A percentile compares a stretch with the other conserved stretches of the same genome.
Evolutionary conservation across 2,888 invertebrate species (phyloP).

Genomic region (Thera britannica): DNA sequence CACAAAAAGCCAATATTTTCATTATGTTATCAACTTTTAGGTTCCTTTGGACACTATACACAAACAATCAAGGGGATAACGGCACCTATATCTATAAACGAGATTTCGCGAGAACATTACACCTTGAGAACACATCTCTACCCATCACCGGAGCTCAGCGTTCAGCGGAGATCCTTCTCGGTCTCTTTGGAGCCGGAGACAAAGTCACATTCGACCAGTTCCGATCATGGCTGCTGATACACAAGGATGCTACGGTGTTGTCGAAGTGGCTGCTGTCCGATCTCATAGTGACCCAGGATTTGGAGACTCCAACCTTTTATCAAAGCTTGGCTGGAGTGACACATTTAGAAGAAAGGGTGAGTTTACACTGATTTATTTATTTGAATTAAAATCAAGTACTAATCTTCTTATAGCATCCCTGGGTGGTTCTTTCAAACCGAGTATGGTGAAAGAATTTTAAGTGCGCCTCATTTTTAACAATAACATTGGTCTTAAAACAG

Average conservation of each 20-base stretch:
- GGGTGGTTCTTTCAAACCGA: no score
- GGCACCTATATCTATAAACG: constrained; percentile 88
- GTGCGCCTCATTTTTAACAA: no score
- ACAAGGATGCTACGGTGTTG: constrained; percentile 91
- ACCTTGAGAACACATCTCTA: constrained; percentile 82
- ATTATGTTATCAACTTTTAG: constrained; percentile 56
- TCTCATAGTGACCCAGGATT: constrained; percentile 90
- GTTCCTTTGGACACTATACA: constrained; percentile 94
- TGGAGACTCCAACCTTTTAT: constrained; percentile 96
- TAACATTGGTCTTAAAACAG: no score
- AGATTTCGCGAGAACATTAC: constrained; percentile 88
- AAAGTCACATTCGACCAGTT: constrained; percentile 90
- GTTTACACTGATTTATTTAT: constrained; percentile 43
- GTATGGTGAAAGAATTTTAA: no score
- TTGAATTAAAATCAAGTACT: no score
- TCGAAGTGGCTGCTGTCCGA: constrained; percentile 93
- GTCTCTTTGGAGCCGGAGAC: constrained; percentile 71
- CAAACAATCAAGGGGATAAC: constrained; percentile 89
- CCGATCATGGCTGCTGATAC: constrained; percentile 90
- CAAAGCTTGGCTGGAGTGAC: constrained; percentile 97
- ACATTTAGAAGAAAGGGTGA: constrained; percentile 91
- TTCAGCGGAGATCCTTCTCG: constrained; percentile 69
- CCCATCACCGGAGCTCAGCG: constrained; percentile 63
- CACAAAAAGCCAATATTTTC: no score
- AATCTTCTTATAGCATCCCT: no score